Conservation (phyloP, 92 coral and sea anemone species). For the Meandrina meandrites region DNA sequence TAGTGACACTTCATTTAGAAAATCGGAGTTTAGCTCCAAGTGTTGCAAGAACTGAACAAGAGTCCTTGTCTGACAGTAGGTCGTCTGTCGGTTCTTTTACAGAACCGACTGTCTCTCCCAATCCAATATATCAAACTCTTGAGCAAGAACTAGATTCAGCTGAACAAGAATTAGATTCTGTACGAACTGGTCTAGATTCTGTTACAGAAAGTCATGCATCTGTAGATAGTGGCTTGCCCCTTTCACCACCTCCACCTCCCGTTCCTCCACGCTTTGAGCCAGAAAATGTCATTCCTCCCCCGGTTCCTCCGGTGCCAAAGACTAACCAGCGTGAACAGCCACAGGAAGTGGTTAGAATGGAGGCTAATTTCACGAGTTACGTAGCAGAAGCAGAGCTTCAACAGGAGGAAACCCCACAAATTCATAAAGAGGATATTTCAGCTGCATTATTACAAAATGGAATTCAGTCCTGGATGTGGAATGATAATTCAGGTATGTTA, state of each 20-base stretch:
- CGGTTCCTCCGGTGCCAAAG: conserved; percentile 48
- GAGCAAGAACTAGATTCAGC: conserved; percentile 49
- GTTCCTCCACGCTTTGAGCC: conserved; percentile 58
- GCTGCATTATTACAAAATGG: conserved; percentile 7
- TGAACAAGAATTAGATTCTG: conserved; percentile 48
- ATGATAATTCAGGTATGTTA: conserved; percentile 59
- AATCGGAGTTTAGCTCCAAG: conserved; percentile 51
- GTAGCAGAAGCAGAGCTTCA: conserved; percentile 26
- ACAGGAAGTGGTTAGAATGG: conserved; percentile 11
- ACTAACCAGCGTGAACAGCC: conserved; percentile 8
- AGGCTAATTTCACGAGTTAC: conserved; percentile 37
- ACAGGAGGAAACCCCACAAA: background rate
- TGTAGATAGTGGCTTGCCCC: conserved; percentile 12
- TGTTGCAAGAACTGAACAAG: conserved; percentile 40
- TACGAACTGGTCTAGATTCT: conserved; percentile 9
- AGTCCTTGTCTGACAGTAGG: conserved; percentile 10
- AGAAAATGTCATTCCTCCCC: conserved; percentile 40
- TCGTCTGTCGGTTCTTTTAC: conserved; percentile 54
- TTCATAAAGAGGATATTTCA: conserved; percentile 13
- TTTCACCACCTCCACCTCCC: conserved; percentile 58
- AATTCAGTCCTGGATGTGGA: conserved; percentile 60
- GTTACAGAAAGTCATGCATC: conserved; percentile 4
- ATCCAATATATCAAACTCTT: conserved; percentile 62
- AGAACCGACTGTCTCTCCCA: conserved; percentile 47
- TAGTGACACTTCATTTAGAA: conserved; percentile 43